phyloP scores from a whole-genome alignment of 2,888 invertebrate species.

The Oeneis ivallda region DNA sequence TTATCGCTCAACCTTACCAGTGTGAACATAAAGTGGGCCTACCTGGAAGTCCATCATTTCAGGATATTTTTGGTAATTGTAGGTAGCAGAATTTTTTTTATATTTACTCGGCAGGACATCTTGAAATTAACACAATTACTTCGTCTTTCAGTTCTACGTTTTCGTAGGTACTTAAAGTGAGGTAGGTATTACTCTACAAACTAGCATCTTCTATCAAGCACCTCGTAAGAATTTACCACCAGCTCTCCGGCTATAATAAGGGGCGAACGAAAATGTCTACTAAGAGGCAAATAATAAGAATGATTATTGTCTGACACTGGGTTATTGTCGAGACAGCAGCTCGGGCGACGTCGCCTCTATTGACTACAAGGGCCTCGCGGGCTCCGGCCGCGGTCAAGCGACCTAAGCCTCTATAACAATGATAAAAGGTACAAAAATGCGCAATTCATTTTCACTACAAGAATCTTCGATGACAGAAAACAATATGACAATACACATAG shows the following conservation, averaged over 20 bases:
- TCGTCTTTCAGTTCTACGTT: not conserved
- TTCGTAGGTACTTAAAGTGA: not conserved
- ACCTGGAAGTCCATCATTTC: too few relatives aligned
- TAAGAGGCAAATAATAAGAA: conserved; percentile 72
- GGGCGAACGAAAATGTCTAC: conserved; percentile 55
- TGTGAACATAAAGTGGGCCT: not conserved
- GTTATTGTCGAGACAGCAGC: conserved; percentile 82
- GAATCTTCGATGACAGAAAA: too few relatives aligned
- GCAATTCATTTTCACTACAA: conserved; percentile 30
- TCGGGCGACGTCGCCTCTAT: conserved; percentile 65
- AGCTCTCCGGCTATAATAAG: conserved; percentile 36
- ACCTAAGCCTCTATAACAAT: conserved; percentile 41
- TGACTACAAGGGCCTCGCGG: conserved; percentile 55
- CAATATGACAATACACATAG: too few relatives aligned
- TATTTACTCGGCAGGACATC: not conserved
- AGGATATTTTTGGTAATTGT: too few relatives aligned
- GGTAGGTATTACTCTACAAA: not conserved
- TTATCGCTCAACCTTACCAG: not conserved
- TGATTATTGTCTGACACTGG: conserved; percentile 82
- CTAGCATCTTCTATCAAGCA: not conserved
- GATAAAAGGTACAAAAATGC: conserved; percentile 40
- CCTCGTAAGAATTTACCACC: not conserved
- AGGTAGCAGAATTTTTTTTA: too few relatives aligned
- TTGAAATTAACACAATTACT: not conserved
- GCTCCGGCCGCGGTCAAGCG: conserved; percentile 41